Evolutionary conservation across 2,888 invertebrate species (phyloP), one percentile per base, ranked within the genome.

Genomic region (Anthoptus insignis): DNA sequence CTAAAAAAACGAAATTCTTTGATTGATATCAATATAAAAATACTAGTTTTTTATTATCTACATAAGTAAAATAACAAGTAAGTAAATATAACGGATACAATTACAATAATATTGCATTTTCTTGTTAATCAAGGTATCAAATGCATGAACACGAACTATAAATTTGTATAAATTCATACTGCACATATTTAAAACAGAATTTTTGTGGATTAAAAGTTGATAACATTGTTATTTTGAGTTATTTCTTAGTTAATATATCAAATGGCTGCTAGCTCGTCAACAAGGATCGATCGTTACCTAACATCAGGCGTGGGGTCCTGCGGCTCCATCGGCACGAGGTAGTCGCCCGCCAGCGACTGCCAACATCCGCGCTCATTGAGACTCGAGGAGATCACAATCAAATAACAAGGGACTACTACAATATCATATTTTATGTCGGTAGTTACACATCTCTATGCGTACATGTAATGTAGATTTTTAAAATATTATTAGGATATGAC

Each of bases 271-370:
- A 82, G 77, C 74, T 74, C 73, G 74, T 69, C 53, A 45, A 47
- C 27, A 50, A 57, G 63, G 63, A 74, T 67, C 59, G 67, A 71
- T 77, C 69, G 83, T 89, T 92, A 92, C 92, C 92, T 92, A 89
- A 80, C 80, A 73, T 75, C 81, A 69, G 81, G 74, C 76, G 83
- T 77, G 77, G 83, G 80, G 80, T 88, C 89, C 84, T 81, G 83
- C 76, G 90, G 87, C 74, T 90, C 83, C 86, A 87, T 86, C 80
- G 93, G 93, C 84, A 92, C 93, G 79, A 93, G 87, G 91, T 93
- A 93, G 91, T 93, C 93, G 75, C 88, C 87, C 75, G 86, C 86
- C 82, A 84, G 82, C 77, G 84, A 81, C 91, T 91, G 91, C 86
- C 88, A 88, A 90, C 92, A 89, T 83, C 89, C 87, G 84, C 86